Percentiles rank a stretch among this genome's conserved stretches.
These are phyloP conservation scores for Pterocles orientalis DNA, from an alignment of 2,113 vertebrate species.

Conservation along the genomic window DNA sequence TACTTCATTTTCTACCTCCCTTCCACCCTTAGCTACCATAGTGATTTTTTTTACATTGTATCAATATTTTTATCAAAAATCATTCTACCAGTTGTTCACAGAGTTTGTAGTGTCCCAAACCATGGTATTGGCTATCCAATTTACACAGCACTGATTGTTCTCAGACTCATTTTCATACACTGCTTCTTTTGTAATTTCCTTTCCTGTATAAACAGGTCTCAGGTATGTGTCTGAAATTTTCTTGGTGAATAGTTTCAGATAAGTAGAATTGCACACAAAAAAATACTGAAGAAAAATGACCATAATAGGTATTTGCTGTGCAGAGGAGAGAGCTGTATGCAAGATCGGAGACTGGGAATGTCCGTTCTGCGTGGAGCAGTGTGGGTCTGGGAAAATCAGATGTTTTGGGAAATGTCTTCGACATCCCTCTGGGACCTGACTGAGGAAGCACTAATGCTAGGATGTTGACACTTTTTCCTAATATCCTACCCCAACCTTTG, in stretches of 20 bases:
- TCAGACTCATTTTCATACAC: not conserved
- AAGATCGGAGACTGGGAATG: rapidly evolving
- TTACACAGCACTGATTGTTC: not conserved
- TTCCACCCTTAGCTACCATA: not conserved
- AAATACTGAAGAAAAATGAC: not conserved
- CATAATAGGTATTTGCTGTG: not conserved
- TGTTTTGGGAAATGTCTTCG: not conserved
- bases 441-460: not conserved
- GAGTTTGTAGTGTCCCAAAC: not conserved
- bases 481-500: not conserved
- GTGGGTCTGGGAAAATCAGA: not conserved
- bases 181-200: not conserved
- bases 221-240: not conserved
- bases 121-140: not conserved
- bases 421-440: not conserved
- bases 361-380: not conserved
- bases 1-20: not conserved
- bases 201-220: not conserved
- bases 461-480: not conserved
- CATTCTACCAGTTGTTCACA: not conserved
- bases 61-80: not conserved
- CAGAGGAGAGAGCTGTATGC: not conserved
- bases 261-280: not conserved
- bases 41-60: not conserved
- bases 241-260: not conserved